Evolutionary conservation across 2,888 invertebrate genomes (phyloP), one percentile per base, ranked within the genome.

Genomic region (Steinernema scapterisci): DNA sequence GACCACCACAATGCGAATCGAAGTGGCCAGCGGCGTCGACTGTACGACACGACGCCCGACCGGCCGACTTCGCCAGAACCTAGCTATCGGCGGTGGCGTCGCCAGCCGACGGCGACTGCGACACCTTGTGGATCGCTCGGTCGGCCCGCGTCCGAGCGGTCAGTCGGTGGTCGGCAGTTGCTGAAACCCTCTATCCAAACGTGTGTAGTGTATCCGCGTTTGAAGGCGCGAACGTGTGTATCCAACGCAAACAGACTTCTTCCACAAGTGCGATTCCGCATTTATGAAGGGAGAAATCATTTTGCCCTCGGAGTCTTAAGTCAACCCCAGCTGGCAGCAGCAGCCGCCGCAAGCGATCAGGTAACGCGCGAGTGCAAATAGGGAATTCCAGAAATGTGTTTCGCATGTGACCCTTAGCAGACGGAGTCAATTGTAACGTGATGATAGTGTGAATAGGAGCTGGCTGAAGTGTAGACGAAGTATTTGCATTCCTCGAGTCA

Each of bases 321-420:
- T 63, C 27, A 38, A 9, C 5, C 38, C 38, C 5, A 38, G 38
- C 9, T 38, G 9, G 25, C 9, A 63, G 31, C 31, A n/a, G 63
- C 25, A 63, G 25, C 9, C 27, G 31, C 31, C 2, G 63, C 25
- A 63, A 21, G 63, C 38, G 63, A 63, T 63, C 63, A 63, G 63
- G 63, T 63, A 63, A 63, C 63, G 63, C 63, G 31, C 16, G 63
- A 63, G 63, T 63, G 63, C 63, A 63, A 63, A 63, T 54, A 54
- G 16, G 63, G 63, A 63, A 63, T 63, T 63, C 31, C 21, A 16
- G 19, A 31, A 63, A 63, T 63, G 38, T 38, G 38, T 63, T 25
- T 2, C 31, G 31, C 63, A 9, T 63, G 63, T 63, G 63, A 63
- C 63, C 63, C 38, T 38, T 31, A 13, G 16, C 7, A 16, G 16